Conservation (phyloP, 2,113 vertebrate genomes). For the Mirza zaza region DNA sequence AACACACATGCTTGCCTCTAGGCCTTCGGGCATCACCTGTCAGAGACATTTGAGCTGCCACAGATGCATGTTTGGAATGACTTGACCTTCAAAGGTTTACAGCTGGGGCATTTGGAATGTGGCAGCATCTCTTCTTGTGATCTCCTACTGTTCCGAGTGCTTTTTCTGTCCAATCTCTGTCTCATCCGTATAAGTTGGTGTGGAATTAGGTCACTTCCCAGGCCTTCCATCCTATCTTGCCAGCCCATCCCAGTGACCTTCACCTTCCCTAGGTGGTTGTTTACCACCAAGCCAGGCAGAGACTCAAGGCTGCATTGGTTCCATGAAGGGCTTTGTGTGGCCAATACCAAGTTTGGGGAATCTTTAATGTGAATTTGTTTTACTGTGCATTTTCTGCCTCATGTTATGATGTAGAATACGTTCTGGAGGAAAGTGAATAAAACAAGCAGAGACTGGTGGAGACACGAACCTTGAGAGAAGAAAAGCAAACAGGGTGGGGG, state of each 20-base stretch:
- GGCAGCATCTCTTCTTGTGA: neutral
- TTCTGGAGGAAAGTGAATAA: neutral
- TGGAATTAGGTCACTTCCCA: slow-evolving; percentile 10
- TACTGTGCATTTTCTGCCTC: neutral
- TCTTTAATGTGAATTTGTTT: neutral
- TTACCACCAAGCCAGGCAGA: neutral
- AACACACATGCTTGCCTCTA: neutral
- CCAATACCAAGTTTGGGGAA: neutral
- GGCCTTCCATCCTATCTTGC: neutral
- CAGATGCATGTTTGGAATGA: slow-evolving; percentile 19
- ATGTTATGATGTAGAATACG: neutral
- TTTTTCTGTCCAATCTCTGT: neutral
- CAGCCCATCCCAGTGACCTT: neutral
- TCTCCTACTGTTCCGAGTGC: neutral
- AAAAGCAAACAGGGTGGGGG: neutral
- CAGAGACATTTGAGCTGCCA: slow-evolving; percentile 11
- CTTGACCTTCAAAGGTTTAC: slow-evolving; percentile 59
- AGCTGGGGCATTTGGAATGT: neutral
- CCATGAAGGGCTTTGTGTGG: neutral
- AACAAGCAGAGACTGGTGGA: neutral
- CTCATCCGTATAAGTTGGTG: neutral
- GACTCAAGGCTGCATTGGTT: neutral
- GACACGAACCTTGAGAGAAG: neutral
- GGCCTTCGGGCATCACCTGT: slow-evolving; percentile 29
- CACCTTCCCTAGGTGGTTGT: neutral